Evolutionary conservation across 2,797 vertebrate species (phyloP).

Genomic region (Myotis pilosus): DNA sequence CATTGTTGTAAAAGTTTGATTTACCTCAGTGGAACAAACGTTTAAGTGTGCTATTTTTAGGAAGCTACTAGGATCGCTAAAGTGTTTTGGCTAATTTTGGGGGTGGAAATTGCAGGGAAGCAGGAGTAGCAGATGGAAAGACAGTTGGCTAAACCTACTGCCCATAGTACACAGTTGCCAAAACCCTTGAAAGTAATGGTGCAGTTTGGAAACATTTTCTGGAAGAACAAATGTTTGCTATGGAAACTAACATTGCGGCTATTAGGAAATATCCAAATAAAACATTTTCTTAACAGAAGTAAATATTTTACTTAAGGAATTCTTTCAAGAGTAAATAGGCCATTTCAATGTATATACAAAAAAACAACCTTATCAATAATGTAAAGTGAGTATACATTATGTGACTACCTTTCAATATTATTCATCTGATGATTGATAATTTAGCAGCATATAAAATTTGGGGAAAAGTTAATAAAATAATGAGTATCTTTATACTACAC

Average conservation of each 20-base stretch:
- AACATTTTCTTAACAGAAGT: conserved; percentile 61
- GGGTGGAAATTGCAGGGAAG: background rate
- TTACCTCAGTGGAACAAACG: conserved; percentile 28
- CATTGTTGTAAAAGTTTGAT: background rate
- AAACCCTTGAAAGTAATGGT: conserved; percentile 63
- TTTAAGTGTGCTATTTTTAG: conserved; percentile 24
- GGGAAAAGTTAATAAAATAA: background rate
- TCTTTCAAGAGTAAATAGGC: conserved; percentile 21
- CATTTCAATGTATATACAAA: conserved; percentile 13
- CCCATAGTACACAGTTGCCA: conserved; percentile 49
- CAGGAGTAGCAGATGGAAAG: conserved; percentile 70
- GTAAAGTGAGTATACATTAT: background rate
- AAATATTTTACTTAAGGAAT: conserved; percentile 65
- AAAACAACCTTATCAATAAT: background rate
- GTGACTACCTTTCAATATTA: background rate
- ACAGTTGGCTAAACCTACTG: conserved; percentile 58
- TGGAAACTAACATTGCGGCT: conserved; percentile 62
- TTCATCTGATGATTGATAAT: background rate
- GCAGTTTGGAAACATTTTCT: conserved; percentile 53
- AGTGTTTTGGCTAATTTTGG: conserved; percentile 29
- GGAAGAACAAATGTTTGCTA: conserved; percentile 71
- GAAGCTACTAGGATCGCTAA: background rate
- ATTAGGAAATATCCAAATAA: conserved; percentile 53
- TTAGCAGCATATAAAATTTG: background rate
- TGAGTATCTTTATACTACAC: background rate